Percentiles rank a stretch among this genome's conserved stretches.
Evolutionary conservation across 1,140 invertebrate species (phyloP).

Genomic region (Euborellia annulipes): DNA sequence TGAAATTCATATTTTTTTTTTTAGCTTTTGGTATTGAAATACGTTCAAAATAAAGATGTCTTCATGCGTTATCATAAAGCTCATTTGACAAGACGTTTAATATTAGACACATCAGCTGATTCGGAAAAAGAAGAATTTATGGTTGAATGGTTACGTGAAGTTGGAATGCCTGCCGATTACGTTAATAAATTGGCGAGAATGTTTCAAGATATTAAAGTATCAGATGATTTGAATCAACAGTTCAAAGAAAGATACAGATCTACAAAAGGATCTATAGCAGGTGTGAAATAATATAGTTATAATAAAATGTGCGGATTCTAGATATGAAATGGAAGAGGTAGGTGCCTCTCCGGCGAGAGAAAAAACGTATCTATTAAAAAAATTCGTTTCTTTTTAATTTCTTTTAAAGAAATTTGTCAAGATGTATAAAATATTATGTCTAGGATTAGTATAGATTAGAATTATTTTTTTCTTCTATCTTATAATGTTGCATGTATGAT

Average conservation of each 20-base stretch:
- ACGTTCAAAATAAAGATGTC: slow-evolving; percentile 98
- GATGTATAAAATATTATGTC: no score
- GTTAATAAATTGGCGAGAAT: slow-evolving; percentile 95
- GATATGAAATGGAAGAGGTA: no score
- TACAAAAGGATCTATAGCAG: slow-evolving; percentile 36
- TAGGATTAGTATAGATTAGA: no score
- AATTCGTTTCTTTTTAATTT: no score
- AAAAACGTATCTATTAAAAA: no score
- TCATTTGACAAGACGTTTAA: slow-evolving; percentile 87
- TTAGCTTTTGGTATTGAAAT: slow-evolving; percentile 87
- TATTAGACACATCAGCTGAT: slow-evolving; percentile 92
- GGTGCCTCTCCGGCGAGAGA: no score
- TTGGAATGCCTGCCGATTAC: slow-evolving; percentile 99
- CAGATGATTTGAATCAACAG: slow-evolving; percentile 93
- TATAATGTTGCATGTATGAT: no score
- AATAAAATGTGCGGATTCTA: no score
- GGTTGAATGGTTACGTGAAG: slow-evolving; percentile 88
- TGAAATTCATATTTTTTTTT: slow-evolving; percentile 17
- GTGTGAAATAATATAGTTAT: slow-evolving; percentile 16
- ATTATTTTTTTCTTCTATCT: no score
- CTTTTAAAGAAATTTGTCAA: no score
- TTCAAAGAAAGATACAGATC: slow-evolving; percentile 56
- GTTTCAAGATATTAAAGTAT: slow-evolving; percentile 98
- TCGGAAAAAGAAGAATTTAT: slow-evolving; percentile 99
- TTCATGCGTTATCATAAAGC: slow-evolving; percentile 98